Percentiles rank a stretch among this genome's conserved stretches.
These are phyloP conservation scores for Pristionchus fissidentatus DNA, from an alignment of 2,888 invertebrate species.

Conservation along the genomic window DNA sequence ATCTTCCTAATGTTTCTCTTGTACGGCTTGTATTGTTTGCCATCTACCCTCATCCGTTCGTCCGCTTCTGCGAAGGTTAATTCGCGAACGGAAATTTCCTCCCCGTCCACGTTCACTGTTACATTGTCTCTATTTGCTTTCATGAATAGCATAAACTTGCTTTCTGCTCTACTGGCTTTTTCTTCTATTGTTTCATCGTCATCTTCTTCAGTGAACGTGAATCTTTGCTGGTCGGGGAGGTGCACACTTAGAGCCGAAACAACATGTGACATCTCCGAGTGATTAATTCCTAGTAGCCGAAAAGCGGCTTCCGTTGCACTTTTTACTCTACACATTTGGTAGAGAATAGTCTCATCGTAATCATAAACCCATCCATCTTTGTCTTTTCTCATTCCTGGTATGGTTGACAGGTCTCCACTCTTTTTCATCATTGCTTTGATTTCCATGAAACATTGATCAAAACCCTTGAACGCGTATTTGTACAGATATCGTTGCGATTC, in stretches of 20 bases:
- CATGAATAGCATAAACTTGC: not conserved
- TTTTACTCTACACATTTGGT: slow-evolving; percentile 12
- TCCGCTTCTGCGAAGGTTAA: not conserved
- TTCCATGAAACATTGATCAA: not conserved
- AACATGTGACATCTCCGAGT: not conserved
- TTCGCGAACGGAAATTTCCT: not conserved
- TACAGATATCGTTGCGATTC: not conserved
- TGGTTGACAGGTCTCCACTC: not conserved
- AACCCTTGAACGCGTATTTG: not conserved
- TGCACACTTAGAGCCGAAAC: slow-evolving; percentile 13
- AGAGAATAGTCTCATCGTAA: not conserved
- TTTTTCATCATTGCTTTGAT: not conserved
- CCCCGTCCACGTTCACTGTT: not conserved
- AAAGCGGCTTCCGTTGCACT: not conserved
- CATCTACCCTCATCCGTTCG: not conserved
- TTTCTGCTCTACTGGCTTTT: not conserved
- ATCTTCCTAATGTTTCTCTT: not conserved
- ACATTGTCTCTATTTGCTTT: not conserved
- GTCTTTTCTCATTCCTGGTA: slow-evolving; percentile 1
- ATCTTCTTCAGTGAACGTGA: not conserved
- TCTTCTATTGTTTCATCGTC: slow-evolving; percentile 1
- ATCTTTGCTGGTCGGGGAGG: slow-evolving; percentile 5
- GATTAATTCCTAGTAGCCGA: not conserved
- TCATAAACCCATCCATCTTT: not conserved
- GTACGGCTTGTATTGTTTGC: slow-evolving; percentile 1